Evolutionary conservation across 2,113 vertebrate genomes (phyloP).

Genomic region (Dascyllus trimaculatus): DNA sequence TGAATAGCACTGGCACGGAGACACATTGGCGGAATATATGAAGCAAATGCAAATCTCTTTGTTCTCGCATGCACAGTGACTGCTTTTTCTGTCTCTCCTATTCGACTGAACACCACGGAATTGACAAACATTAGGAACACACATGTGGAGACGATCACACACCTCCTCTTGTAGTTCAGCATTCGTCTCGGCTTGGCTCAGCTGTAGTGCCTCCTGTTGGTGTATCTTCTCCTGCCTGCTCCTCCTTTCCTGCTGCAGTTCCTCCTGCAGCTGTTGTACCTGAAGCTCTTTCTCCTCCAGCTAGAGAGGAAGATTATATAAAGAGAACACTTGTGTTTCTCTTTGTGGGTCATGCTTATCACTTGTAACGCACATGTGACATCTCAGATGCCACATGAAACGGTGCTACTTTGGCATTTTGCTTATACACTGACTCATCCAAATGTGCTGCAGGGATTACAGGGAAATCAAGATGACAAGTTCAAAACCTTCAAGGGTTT

Average conservation of each 20-base stretch:
- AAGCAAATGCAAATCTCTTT: slow-evolving; percentile 32
- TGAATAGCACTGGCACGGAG: slow-evolving; percentile 23
- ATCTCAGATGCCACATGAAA: too few relatives aligned
- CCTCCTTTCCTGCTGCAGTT: slow-evolving; percentile 82
- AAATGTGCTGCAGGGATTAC: slow-evolving; percentile 2
- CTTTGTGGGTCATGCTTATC: background rate
- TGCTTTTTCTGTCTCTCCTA: background rate
- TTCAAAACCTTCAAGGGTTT: background rate
- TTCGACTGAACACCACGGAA: background rate
- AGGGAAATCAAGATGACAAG: slow-evolving; percentile 2
- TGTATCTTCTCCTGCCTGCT: slow-evolving; percentile 60
- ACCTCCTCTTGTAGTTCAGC: slow-evolving; percentile 85
- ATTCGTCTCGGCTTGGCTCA: slow-evolving; percentile 83
- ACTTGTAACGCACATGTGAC: background rate
- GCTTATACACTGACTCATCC: background rate
- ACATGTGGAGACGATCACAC: background rate
- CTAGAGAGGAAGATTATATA: slow-evolving; percentile 52
- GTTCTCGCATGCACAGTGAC: background rate
- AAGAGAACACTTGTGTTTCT: background rate
- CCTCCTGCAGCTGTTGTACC: slow-evolving; percentile 78
- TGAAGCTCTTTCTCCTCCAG: slow-evolving; percentile 82
- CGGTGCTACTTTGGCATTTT: background rate
- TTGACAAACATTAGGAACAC: background rate
- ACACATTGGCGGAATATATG: slow-evolving; percentile 7
- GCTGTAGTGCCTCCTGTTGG: slow-evolving; percentile 83